These are phyloP conservation scores for Arvicanthis niloticus DNA, from an alignment of 2,113 vertebrate genomes.

Conservation along the genomic window DNA sequence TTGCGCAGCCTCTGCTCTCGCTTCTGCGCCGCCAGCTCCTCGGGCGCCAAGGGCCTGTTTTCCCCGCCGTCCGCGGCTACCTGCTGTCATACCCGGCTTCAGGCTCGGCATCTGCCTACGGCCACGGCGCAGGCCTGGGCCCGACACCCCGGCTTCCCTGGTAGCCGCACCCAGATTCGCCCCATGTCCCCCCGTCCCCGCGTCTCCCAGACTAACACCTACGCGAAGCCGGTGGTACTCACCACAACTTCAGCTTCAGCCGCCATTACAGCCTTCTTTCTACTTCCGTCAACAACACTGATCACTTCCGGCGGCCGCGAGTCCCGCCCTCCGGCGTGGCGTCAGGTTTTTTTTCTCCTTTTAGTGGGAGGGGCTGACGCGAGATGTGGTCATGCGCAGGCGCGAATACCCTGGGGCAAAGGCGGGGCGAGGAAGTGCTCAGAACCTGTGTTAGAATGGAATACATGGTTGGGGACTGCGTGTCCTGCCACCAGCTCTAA, in stretches of 20 bases:
- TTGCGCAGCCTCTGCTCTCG: constrained; percentile 93
- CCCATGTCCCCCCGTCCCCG: too few relatives aligned
- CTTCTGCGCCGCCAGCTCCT: constrained; percentile 86
- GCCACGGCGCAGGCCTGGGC: background rate
- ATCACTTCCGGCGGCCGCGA: constrained; percentile 1
- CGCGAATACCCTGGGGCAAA: background rate
- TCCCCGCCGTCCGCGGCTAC: background rate
- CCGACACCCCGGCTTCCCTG: background rate
- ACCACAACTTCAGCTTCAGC: constrained; percentile 43
- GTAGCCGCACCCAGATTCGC: background rate
- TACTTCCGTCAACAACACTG: constrained; percentile 65
- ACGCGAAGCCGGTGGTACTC: background rate
- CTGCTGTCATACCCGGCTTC: background rate
- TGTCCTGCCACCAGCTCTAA: background rate
- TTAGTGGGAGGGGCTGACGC: background rate
- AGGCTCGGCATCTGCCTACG: background rate
- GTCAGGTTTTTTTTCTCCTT: background rate
- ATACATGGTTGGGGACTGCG: background rate
- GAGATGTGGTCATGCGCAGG: background rate
- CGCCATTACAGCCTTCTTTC: constrained; percentile 54
- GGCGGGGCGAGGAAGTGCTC: background rate
- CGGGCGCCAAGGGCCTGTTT: constrained; percentile 21
- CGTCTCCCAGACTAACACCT: background rate
- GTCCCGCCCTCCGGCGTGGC: constrained; percentile 12
- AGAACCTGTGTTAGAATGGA: background rate